A percentile compares a stretch with the other conserved stretches of the same genome.
Evolutionary conservation across 2,113 vertebrate species (phyloP).

Genomic region (Apodemus speciosus): DNA sequence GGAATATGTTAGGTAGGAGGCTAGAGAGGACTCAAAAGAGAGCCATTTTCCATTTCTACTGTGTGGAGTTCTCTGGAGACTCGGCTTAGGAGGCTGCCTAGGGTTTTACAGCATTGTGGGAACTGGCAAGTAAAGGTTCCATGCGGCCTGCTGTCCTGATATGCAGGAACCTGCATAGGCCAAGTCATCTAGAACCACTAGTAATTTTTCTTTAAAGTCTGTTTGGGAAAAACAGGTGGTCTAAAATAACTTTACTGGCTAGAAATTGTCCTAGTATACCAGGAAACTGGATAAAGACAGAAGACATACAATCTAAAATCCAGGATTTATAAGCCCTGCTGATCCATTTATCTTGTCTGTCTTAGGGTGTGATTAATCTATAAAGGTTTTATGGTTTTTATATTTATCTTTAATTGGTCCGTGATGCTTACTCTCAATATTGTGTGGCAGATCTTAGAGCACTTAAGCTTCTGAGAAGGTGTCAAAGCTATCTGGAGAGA

Average conservation of each 20-base stretch:
- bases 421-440: neutral
- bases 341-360: neutral
- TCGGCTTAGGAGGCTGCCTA: neutral
- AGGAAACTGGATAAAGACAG: neutral
- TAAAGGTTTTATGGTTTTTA: neutral
- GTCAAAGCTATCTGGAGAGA: conserved; percentile 19
- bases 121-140: neutral
- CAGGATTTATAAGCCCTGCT: neutral
- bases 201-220: neutral
- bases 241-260: conserved; percentile 25
- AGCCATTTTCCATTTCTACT: neutral
- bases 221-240: neutral
- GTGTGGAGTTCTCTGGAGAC: neutral
- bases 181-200: neutral
- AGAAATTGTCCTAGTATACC: neutral
- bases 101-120: neutral
- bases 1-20: neutral
- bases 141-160: neutral
- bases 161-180: neutral
- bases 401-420: conserved; percentile 12
- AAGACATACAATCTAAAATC: too few species aligned
- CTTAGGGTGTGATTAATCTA: neutral
- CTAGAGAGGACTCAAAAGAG: neutral
- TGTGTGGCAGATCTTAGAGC: neutral
- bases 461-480: neutral